Base-by-base conservation (phyloP, 2,113 vertebrate genomes). In the Pseudorectes ferrugineus region DNA sequence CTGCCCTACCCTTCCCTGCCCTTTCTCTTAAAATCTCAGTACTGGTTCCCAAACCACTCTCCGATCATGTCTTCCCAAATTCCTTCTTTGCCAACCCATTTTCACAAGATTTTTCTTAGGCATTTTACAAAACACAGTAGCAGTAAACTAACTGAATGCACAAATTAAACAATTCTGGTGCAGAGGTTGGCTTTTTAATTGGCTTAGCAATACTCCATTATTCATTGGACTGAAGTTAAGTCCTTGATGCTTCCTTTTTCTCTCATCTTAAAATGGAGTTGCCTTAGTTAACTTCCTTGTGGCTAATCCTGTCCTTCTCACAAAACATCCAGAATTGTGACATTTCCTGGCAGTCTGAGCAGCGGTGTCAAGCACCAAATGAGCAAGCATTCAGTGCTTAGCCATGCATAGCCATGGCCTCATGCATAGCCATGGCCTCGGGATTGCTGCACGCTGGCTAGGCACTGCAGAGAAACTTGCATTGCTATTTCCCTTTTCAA, bases 321-420 rank as follows among this genome's bases (percentile, higher is more conserved):
- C 10, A 76, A 87, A 92, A 45, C n/a, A 79, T 62, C 87, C 77
- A 82, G 31, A 76, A 66, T 0, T 70, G 85, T 89, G 93, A 96
- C 59, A 85, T 51, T 58, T 80, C 78, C 77, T 94, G 93, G 94
- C 92, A 96, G 87, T 23, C 71, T 62, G 58, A 94, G 74, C 33
- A 73, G 49, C 46, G 62, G 62, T 63, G 92, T 66, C 85, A 94
- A 83, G 71, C 55, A 48, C 38, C 0, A 23, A 94, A 70, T 54
- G 84, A 95, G 66, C 80, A 79, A 81, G 58, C n/a, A 19, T 46
- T 93, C 84, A 26, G 81, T 79, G 92, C 31, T 88, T 40, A 92
- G 58, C 77, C 83, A 66, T 86, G 92, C 91, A 55, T 76, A 70
- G 66, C n/a, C 75, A 33, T 1, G 59, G 71, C 42, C 48, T 87